phyloP scores from a whole-genome alignment of 2,113 vertebrate species.

The Sphyrna mokarran region DNA sequence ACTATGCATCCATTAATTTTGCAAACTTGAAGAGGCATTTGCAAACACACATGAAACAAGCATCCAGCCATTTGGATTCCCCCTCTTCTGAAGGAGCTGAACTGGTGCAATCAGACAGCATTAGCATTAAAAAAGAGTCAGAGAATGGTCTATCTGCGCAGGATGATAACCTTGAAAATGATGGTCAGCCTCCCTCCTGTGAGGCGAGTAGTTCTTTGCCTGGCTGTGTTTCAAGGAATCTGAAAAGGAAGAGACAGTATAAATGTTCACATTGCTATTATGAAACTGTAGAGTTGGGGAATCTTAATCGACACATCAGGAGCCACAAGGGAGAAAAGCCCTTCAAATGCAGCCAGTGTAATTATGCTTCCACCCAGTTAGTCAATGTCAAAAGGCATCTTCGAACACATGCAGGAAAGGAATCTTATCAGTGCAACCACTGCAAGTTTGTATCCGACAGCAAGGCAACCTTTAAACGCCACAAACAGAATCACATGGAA shows the following conservation, averaged over 20 bases:
- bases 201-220: not conserved
- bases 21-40: constrained; percentile 98
- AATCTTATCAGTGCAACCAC: constrained; percentile 82
- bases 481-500: not conserved
- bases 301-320: constrained; percentile 90
- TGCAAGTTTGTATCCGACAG: constrained; percentile 49
- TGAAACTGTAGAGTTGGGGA: constrained; percentile 91
- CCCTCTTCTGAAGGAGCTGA: not conserved
- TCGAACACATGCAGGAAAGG: constrained; percentile 87
- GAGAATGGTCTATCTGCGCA: not conserved
- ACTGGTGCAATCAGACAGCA: not conserved
- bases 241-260: constrained; percentile 48
- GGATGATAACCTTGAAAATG: not conserved
- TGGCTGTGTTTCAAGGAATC: not conserved
- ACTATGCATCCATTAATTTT: constrained; percentile 96
- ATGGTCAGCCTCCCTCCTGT: constrained; percentile 66
- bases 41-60: constrained; percentile 74
- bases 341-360: constrained; percentile 87
- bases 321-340: constrained; percentile 95
- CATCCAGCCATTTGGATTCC: not conserved
- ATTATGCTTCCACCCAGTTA: constrained; percentile 96
- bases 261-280: constrained; percentile 87
- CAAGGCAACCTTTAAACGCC: constrained; percentile 14
- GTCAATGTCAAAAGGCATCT: constrained; percentile 98
- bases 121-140: not conserved